Evolutionary conservation across 2,888 invertebrate genomes (phyloP), one percentile per base, ranked within the genome.

Genomic region (Deilephila elpenor): DNA sequence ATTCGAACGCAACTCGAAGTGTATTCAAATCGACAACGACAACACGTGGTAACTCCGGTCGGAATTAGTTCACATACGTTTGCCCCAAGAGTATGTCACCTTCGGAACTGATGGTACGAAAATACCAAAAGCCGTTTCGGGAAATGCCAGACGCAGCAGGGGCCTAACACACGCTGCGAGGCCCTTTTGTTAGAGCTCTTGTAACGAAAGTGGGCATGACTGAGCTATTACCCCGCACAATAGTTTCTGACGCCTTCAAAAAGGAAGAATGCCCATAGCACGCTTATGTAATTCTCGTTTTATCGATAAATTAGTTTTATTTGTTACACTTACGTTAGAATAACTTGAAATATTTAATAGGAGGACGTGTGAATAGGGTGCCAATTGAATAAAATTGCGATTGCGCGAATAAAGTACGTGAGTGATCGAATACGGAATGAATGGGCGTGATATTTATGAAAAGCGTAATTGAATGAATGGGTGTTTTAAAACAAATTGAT

Each of bases 61-160:
- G 29, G 67, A 73, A 73, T 73, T 67, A 73, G 37, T 73, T 67
- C 72, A 71, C 64, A 74, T 56, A 74, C 70, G 71, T 73, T 62
- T 59, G 51, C 44, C 44, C 70, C 17, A 51, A 73, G 71, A 20
- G 64, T 64, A 74, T 72, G 71, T 74, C 73, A 67, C 72, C 74
- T 29, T 20, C 56, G 70, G 77, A 73, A 74, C 77, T 72, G 76
- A 75, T 79, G 74, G 78, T 80, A 80, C 74, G 80, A 74, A 83
- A 86, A 86, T 86, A 82, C 81, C 84, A 85, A 78, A 83, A 83
- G 83, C 80, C 81, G 84, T 81, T 67, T 67, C 79, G 82, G 80
- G 85, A 84, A 84, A 87, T 85, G 86, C 81, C 86, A 86, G 81
- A 79, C 81, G 79, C 76, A 76, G 34, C 72, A 53, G 37, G 79